phyloP scores from a whole-genome alignment of 1,140 invertebrate genomes.

The Halotydeus destructor region DNA sequence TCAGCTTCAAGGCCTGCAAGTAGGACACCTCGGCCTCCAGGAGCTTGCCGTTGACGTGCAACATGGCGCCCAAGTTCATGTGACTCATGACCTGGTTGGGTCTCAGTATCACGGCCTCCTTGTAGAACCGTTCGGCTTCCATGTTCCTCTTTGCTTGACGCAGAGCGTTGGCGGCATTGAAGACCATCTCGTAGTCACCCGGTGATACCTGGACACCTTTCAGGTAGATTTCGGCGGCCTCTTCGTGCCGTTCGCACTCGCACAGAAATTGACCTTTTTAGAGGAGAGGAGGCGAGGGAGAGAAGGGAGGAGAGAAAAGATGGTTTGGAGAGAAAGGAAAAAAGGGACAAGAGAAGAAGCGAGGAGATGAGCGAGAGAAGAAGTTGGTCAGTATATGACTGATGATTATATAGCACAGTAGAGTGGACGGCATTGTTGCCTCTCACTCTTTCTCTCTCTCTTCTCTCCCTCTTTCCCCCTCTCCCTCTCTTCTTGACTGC shows the following conservation, averaged over 20 bases:
- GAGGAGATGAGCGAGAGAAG: too few species aligned
- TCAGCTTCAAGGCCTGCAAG: conserved; percentile 49
- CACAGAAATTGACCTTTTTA: conserved; percentile 61
- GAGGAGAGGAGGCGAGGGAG: conserved; percentile 1
- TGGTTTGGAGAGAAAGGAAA: too few species aligned
- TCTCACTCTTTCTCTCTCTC: too few species aligned
- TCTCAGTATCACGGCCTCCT: conserved; percentile 41
- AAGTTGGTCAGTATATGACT: too few species aligned
- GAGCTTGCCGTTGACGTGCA: conserved; percentile 74
- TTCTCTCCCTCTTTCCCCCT: too few species aligned
- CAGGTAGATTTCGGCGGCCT: conserved; percentile 57
- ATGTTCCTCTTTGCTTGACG: conserved; percentile 36
- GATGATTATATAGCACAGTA: too few species aligned
- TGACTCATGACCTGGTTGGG: conserved; percentile 60
- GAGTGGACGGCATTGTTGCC: too few species aligned
- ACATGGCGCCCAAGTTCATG: conserved; percentile 77
- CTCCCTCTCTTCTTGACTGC: too few species aligned
- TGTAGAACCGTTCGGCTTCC: conserved; percentile 64
- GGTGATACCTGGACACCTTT: conserved; percentile 49
- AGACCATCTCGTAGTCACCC: conserved; percentile 54
- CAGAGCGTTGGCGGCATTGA: conserved; percentile 63
- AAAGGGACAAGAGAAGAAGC: too few species aligned
- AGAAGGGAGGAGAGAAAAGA: too few species aligned
- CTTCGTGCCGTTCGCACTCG: conserved; percentile 45
- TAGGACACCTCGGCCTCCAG: conserved; percentile 61